These are phyloP conservation scores for Pagrus major DNA, from an alignment of 2,113 vertebrate genomes.

Conservation along the genomic window DNA sequence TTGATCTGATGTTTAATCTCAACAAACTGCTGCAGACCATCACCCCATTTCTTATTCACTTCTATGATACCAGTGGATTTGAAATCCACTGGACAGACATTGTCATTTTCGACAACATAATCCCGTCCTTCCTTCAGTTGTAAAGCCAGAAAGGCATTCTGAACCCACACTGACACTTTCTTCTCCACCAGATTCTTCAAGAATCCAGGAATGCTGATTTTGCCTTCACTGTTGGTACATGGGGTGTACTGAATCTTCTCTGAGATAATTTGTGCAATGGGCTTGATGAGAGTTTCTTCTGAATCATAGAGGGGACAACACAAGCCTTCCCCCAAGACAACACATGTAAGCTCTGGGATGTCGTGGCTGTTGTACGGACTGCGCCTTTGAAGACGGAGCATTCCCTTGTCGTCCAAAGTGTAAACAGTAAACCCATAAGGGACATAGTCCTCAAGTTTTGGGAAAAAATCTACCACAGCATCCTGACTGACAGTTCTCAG, in stretches of 20 bases:
- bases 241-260: slow-evolving; percentile 43
- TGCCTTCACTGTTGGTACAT: neutral
- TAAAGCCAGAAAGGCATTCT: slow-evolving; percentile 46
- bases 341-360: slow-evolving; percentile 34
- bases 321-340: slow-evolving; percentile 43
- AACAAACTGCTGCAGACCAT: slow-evolving; percentile 52
- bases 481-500: slow-evolving; percentile 38
- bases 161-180: slow-evolving; percentile 35
- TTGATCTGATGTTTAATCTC: slow-evolving; percentile 55
- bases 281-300: slow-evolving; percentile 24
- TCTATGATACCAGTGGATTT: slow-evolving; percentile 50
- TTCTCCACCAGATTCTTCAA: slow-evolving; percentile 22
- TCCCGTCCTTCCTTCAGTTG: slow-evolving; percentile 27
- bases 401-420: slow-evolving; percentile 15
- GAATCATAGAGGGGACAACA: slow-evolving; percentile 41
- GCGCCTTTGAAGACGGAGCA: slow-evolving; percentile 33
- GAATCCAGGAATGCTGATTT: slow-evolving; percentile 48
- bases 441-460: slow-evolving; percentile 31
- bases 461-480: slow-evolving; percentile 6
- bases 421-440: slow-evolving; percentile 47
- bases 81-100: slow-evolving; percentile 50
- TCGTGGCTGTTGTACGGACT: slow-evolving; percentile 18
- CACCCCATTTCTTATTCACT: slow-evolving; percentile 53
- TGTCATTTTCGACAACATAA: slow-evolving; percentile 39
- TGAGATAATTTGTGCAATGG: slow-evolving; percentile 25